Percentiles rank a stretch among this genome's conserved stretches.
These are phyloP conservation scores for Melanaphis sacchari DNA, from an alignment of 1,140 invertebrate species.

Conservation along the genomic window DNA sequence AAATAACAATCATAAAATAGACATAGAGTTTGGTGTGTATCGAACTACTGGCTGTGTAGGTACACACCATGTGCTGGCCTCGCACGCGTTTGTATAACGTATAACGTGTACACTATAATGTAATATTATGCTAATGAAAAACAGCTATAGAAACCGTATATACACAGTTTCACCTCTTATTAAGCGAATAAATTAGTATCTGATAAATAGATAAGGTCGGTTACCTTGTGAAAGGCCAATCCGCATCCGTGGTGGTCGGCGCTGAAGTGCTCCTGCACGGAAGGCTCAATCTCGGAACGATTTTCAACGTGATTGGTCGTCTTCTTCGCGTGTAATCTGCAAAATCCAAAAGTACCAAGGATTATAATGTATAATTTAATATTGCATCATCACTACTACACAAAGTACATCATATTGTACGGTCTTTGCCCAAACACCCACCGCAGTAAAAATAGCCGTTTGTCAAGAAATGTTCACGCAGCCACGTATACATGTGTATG, in stretches of 20 bases:
- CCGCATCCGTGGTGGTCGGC: conserved; percentile 56
- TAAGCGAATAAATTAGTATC: neutral
- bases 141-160: neutral
- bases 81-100: too few species aligned
- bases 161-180: neutral
- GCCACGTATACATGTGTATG: too few species aligned
- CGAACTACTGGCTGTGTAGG: neutral
- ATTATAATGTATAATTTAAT: neutral
- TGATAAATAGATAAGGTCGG: neutral
- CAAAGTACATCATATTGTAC: too few species aligned
- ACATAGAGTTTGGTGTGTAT: neutral
- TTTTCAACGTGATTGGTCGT: conserved; percentile 67
- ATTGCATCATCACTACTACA: too few species aligned
- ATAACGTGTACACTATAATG: neutral
- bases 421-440: neutral
- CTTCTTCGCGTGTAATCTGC: conserved; percentile 66
- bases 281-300: conserved; percentile 66
- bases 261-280: conserved; percentile 60
- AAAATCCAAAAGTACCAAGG: conserved; percentile 50
- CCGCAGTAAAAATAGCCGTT: neutral
- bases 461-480: neutral
- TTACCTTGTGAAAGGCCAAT: conserved; percentile 58
- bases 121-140: conserved; percentile 16
- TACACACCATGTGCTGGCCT: neutral
- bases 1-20: neutral